phyloP scores from a whole-genome alignment of 2,888 invertebrate species.

The Lobophora halterata region DNA sequence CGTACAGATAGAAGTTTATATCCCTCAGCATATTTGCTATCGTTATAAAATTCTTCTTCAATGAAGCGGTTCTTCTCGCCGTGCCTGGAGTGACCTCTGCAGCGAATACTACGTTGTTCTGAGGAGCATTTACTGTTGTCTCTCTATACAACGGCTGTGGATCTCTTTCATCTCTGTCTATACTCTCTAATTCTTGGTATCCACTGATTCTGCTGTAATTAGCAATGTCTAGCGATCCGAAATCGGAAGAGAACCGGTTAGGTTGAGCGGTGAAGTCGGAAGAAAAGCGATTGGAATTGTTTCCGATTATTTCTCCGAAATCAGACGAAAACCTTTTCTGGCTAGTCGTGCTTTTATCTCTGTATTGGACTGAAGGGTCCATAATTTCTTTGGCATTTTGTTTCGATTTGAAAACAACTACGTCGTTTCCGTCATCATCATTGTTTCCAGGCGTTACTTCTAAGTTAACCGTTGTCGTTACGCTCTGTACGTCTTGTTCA shows the following conservation, averaged over 20 bases:
- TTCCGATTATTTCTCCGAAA: constrained; percentile 42
- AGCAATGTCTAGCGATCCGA: constrained; percentile 54
- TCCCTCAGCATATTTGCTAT: constrained; percentile 66
- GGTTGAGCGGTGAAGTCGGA: constrained; percentile 37
- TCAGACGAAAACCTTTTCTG: constrained; percentile 51
- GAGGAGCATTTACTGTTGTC: constrained; percentile 72
- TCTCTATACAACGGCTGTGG: constrained; percentile 80
- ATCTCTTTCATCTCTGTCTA: constrained; percentile 57
- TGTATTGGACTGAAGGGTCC: constrained; percentile 56
- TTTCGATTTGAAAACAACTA: constrained; percentile 66
- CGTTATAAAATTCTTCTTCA: constrained; percentile 71
- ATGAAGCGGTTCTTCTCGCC: constrained; percentile 62
- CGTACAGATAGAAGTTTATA: constrained; percentile 78
- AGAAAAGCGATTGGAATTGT: constrained; percentile 36
- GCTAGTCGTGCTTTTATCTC: constrained; percentile 45
- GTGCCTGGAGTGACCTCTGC: constrained; percentile 63
- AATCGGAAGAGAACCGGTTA: constrained; percentile 61
- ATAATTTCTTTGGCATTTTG: constrained; percentile 63
- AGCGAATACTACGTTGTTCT: constrained; percentile 56
- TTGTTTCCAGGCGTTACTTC: constrained; percentile 39
- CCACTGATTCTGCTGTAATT: constrained; percentile 52
- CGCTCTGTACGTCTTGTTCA: constrained; percentile 24
- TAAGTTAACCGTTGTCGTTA: constrained; percentile 20
- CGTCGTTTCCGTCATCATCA: constrained; percentile 64
- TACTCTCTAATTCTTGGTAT: constrained; percentile 67